Evolutionary conservation across 2,113 vertebrate genomes (phyloP).

Genomic region (Ageneiosus marmoratus): DNA sequence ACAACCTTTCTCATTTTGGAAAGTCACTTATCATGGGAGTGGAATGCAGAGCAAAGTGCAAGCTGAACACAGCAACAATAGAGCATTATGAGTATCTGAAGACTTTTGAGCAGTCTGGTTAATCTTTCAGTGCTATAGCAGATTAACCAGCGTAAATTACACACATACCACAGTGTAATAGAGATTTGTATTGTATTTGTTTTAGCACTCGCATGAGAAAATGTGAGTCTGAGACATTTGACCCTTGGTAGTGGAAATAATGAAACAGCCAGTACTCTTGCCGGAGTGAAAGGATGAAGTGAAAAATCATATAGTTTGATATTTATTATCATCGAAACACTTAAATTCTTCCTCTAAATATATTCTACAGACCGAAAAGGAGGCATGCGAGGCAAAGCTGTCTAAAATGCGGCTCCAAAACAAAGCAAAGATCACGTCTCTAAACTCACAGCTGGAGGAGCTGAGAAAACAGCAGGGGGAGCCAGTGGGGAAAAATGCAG

Average conservation of each 20-base stretch:
- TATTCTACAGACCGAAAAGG: slow-evolving; percentile 77
- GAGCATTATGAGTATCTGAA: not conserved
- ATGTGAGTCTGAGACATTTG: not conserved
- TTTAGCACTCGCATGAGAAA: not conserved
- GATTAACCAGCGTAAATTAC: not conserved
- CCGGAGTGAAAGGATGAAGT: not conserved
- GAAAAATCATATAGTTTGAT: not conserved
- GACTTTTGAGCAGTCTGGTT: not conserved
- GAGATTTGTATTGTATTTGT: not conserved
- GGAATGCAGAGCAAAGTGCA: slow-evolving; percentile 34
- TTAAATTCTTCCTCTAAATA: not conserved
- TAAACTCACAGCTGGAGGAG: slow-evolving; percentile 82
- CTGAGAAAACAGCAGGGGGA: slow-evolving; percentile 74
- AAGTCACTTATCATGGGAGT: not conserved
- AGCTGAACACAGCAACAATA: not conserved
- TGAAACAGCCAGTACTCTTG: not conserved
- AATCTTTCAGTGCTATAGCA: not conserved
- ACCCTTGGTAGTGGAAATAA: not conserved
- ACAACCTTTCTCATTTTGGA: not conserved
- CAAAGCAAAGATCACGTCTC: slow-evolving; percentile 85
- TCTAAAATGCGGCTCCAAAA: slow-evolving; percentile 87
- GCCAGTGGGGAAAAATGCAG: slow-evolving; percentile 60
- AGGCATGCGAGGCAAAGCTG: slow-evolving; percentile 78
- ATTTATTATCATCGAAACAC: not conserved
- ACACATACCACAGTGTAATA: not conserved